Base-by-base conservation (phyloP, 2,113 vertebrate species). In the Nesoenas mayeri region DNA sequence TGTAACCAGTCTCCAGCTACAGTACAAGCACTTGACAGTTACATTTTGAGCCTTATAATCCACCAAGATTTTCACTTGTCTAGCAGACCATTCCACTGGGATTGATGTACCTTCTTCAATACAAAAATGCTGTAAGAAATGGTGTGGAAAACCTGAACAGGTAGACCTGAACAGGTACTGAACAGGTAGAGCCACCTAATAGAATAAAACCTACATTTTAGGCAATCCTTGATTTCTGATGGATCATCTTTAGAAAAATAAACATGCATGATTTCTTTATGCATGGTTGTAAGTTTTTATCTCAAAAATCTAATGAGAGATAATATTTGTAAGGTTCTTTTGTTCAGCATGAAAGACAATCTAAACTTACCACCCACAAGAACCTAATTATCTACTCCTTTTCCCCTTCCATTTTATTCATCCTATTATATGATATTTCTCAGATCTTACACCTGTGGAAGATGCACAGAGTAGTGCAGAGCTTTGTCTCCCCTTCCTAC, bases 321-420 rank as follows among this genome's bases (percentile, higher is more conserved):
- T 3, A 44, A 40, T 6, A 3, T 61, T 74, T 50, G 17, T 14
- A 58, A 31, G 5, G 5, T 54, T 70, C 5, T 87, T 78, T 21
- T n/a, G 5, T 29, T 36, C 7, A 32, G 17, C 13, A 14, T 44
- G 8, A 34, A 65, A 58, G 31, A 50, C 54, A 70, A 38, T 3
- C 2, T 50, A n/a, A 79, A 64, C 4, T 22, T 53, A 0, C 0
- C 18, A 19, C 56, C 31, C 24, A 25, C 24, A 74, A 14, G 9
- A 54, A 58, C 3, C 3, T 82, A 74, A 44, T 32, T 22, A 5
- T 40, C 9, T 44, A 13, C 53, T 56, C 11, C 18, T 79, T 71
- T 51, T 5, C 1, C 9, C 14, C 2, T 1, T 16, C 2, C 4
- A 3, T 28, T 70, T 54, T 4, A 32, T 47, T 50, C 38, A 25